phyloP scores from a whole-genome alignment of 2,113 vertebrate genomes.

The Antigone vipio region DNA sequence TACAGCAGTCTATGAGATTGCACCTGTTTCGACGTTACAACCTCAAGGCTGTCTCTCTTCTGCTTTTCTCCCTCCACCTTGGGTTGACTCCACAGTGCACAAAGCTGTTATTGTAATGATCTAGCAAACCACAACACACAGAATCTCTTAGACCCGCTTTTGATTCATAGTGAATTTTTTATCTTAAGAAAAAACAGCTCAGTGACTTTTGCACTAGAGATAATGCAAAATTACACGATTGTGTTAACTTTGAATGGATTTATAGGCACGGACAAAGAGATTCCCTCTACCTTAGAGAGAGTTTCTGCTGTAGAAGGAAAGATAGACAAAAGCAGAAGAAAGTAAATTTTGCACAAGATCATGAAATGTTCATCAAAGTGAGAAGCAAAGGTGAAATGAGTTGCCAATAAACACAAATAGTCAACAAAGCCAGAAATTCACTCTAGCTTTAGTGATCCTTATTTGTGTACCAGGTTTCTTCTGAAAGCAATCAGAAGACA shows the following conservation, averaged over 20 bases:
- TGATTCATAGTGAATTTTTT: background rate
- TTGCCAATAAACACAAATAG: background rate
- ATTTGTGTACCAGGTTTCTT: background rate
- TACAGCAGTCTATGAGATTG: background rate
- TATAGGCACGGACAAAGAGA: background rate
- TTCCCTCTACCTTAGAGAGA: background rate
- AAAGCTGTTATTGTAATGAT: background rate
- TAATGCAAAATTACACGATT: background rate
- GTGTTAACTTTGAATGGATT: background rate
- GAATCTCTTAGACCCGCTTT: background rate
- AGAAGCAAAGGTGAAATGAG: background rate
- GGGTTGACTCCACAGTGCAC: background rate
- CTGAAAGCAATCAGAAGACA: background rate
- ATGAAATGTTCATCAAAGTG: background rate
- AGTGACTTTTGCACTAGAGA: background rate
- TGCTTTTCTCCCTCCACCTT: background rate
- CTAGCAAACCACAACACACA: background rate
- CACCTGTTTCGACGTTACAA: background rate
- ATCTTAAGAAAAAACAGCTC: background rate
- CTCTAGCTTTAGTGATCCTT: background rate
- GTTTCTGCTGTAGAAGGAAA: background rate
- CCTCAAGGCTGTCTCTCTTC: background rate
- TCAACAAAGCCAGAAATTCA: background rate
- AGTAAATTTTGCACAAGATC: background rate
- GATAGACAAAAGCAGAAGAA: background rate